Percentiles rank a stretch among this genome's conserved stretches.
Evolutionary conservation across 2,888 invertebrate genomes (phyloP).

Genomic region (Holacanthella duospinosa): DNA sequence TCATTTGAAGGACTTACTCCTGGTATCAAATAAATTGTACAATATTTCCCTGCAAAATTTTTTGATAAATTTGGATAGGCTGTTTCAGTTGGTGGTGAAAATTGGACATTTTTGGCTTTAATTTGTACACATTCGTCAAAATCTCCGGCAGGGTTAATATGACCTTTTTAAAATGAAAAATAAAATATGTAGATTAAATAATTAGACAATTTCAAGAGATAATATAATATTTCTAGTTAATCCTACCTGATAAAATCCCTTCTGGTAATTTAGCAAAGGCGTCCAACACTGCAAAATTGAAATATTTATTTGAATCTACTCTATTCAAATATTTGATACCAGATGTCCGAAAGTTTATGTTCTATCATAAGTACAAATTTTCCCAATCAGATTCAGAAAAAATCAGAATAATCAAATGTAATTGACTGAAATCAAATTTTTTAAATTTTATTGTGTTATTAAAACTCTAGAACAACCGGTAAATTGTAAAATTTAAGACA

Average conservation of each 20-base stretch:
- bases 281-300: constrained; percentile 25
- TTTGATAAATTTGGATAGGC: background rate
- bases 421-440: no score
- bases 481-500: background rate
- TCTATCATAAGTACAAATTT: no score
- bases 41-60: constrained; percentile 26
- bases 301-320: no score
- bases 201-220: no score
- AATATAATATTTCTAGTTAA: no score
- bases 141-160: constrained; percentile 28
- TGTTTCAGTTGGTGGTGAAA: background rate
- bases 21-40: constrained; percentile 18
- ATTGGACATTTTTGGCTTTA: background rate
- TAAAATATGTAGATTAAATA: no score
- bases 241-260: constrained; percentile 14
- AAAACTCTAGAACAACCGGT: no score
- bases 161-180: constrained; percentile 21
- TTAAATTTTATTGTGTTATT: no score
- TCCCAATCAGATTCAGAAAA: no score
- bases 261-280: constrained; percentile 32
- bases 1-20: background rate
- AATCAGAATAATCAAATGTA: no score
- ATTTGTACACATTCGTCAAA: constrained; percentile 31
- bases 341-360: no score
- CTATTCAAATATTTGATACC: no score